Evolutionary conservation across 1,140 invertebrate species (phyloP).

Genomic region (Hyphantria cunea): DNA sequence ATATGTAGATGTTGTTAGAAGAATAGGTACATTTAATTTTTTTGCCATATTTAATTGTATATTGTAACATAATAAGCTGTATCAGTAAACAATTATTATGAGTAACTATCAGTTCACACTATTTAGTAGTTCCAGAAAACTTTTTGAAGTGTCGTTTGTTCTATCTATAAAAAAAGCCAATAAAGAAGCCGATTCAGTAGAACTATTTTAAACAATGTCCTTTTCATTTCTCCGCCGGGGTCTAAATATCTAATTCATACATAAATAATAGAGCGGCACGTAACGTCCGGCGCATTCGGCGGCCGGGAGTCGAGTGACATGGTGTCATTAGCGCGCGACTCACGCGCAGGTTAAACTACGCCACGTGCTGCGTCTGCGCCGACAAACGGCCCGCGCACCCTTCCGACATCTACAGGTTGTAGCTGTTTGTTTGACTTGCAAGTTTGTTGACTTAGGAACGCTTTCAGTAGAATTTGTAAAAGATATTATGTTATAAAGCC

Average conservation of each 20-base stretch:
- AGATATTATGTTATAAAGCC: too few species aligned
- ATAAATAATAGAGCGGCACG: constrained; percentile 22
- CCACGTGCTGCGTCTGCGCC: constrained; percentile 61
- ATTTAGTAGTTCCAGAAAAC: too few species aligned
- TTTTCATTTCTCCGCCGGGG: not conserved
- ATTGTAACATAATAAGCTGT: too few species aligned
- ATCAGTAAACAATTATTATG: too few species aligned
- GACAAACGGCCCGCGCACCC: constrained; percentile 42
- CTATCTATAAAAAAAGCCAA: not conserved
- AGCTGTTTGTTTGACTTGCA: constrained; percentile 8
- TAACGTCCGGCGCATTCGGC: constrained; percentile 30
- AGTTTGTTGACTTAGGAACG: not conserved
- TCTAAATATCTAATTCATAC: constrained; percentile 17
- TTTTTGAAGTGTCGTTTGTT: not conserved
- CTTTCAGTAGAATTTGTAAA: too few species aligned
- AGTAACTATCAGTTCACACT: too few species aligned
- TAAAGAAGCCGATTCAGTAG: not conserved
- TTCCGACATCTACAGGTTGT: constrained; percentile 25
- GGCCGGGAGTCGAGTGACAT: constrained; percentile 42
- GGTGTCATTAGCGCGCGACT: constrained; percentile 64
- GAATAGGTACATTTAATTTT: too few species aligned
- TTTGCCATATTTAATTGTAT: too few species aligned
- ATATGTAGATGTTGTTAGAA: too few species aligned
- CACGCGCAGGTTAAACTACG: constrained; percentile 67
- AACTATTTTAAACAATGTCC: not conserved